These are phyloP conservation scores for Azemiops feae DNA, from an alignment of 2,113 vertebrate genomes.

Conservation along the genomic window DNA sequence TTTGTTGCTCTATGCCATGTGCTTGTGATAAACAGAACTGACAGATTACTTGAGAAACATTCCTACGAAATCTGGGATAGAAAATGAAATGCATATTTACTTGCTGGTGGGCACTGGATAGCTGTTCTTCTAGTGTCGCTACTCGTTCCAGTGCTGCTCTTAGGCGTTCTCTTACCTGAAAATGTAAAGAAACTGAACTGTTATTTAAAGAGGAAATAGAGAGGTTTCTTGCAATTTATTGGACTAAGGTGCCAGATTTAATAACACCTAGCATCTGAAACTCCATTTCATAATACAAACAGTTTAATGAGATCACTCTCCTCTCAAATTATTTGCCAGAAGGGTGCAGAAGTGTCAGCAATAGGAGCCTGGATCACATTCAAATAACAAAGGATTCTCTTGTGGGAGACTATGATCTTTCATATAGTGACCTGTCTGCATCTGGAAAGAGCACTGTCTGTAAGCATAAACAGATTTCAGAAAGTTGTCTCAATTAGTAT, in stretches of 20 bases:
- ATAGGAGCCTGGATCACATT: neutral
- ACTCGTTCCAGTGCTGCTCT: slow-evolving; percentile 90
- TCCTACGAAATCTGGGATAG: accelerated
- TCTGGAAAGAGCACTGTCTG: neutral
- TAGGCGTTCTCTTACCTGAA: slow-evolving; percentile 90
- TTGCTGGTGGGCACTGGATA: slow-evolving; percentile 85
- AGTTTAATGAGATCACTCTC: neutral
- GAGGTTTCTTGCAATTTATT: neutral
- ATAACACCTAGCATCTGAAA: neutral
- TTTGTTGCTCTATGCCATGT: neutral
- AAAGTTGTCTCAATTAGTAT: neutral
- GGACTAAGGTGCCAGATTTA: neutral
- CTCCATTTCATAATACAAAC: neutral
- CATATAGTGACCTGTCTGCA: neutral
- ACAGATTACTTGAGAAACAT: accelerated
- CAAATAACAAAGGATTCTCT: neutral
- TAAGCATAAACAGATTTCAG: neutral
- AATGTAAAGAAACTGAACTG: slow-evolving; percentile 1
- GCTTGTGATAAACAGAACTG: neutral
- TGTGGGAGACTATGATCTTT: neutral
- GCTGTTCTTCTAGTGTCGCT: slow-evolving; percentile 87
- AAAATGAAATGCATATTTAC: slow-evolving; percentile 57
- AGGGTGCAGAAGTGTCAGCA: neutral
- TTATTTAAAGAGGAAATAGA: neutral
- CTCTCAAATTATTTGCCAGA: neutral